Conservation (phyloP, 2,797 vertebrate species). For the Myotis myotis region DNA sequence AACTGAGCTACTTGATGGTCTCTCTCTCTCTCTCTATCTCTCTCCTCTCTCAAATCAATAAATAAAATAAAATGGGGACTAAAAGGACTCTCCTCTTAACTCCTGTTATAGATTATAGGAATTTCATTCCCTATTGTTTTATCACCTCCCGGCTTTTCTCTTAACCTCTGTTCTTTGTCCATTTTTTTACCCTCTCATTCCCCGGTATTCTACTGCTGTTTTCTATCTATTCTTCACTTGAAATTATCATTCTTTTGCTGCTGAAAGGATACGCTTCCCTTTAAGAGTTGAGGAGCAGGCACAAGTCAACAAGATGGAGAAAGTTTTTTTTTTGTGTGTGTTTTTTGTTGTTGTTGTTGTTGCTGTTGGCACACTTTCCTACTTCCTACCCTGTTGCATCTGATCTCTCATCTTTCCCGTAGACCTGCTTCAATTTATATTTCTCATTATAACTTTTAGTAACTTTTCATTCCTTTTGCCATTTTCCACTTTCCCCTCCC, state of each 20-base stretch:
- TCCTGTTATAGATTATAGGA: background rate
- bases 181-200: background rate
- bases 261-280: background rate
- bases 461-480: conserved; percentile 56
- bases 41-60: background rate
- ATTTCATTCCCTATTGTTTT: background rate
- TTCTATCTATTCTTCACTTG: background rate
- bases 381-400: background rate
- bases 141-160: background rate
- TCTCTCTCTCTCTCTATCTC: no score
- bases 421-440: conserved; percentile 41
- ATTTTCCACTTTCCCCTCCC: conserved; percentile 36
- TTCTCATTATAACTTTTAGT: conserved; percentile 56
- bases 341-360: background rate
- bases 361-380: background rate
- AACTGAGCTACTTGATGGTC: background rate
- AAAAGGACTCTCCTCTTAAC: background rate
- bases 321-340: background rate
- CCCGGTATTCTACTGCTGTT: background rate
- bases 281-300: background rate
- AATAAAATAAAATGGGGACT: background rate
- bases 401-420: background rate
- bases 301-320: background rate
- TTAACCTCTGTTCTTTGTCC: background rate
- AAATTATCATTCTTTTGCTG: background rate